These are phyloP conservation scores for Lymantria dispar DNA, from an alignment of 2,888 invertebrate genomes.

Conservation along the genomic window DNA sequence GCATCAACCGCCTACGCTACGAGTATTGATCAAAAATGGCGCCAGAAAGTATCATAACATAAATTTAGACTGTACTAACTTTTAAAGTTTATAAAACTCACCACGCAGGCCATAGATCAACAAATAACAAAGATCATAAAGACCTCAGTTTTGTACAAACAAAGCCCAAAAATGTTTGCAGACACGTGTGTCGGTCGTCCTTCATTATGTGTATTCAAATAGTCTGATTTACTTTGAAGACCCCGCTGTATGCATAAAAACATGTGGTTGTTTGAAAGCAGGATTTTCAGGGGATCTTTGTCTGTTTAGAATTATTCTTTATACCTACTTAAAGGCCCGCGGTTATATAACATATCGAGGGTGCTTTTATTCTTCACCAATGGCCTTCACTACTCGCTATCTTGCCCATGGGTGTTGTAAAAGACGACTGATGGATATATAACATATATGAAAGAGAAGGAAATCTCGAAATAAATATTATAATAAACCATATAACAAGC, in stretches of 20 bases:
- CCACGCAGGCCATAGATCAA: constrained; percentile 34
- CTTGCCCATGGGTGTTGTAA: too few relatives aligned
- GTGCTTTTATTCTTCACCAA: too few relatives aligned
- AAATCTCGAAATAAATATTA: too few relatives aligned
- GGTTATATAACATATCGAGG: too few relatives aligned
- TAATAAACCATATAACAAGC: too few relatives aligned
- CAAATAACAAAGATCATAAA: constrained; percentile 49
- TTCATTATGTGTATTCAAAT: constrained; percentile 60
- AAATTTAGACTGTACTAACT: constrained; percentile 19
- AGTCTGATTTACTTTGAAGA: constrained; percentile 66
- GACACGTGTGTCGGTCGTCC: constrained; percentile 66
- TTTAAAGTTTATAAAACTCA: constrained; percentile 27
- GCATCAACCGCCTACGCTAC: constrained; percentile 73
- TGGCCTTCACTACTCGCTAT: too few relatives aligned
- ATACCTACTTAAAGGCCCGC: too few relatives aligned
- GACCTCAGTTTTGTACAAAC: constrained; percentile 60
- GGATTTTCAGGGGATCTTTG: constrained; percentile 14
- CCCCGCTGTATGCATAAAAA: constrained; percentile 58
- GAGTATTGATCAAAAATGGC: constrained; percentile 57
- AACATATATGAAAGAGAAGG: too few relatives aligned
- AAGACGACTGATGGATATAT: too few relatives aligned
- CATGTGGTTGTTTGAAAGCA: constrained; percentile 35
- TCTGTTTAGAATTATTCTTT: too few relatives aligned
- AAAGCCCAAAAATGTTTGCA: constrained; percentile 65
- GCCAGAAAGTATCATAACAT: constrained; percentile 30